Conservation (phyloP, 2,888 invertebrate genomes). For the Muscina levida region DNA sequence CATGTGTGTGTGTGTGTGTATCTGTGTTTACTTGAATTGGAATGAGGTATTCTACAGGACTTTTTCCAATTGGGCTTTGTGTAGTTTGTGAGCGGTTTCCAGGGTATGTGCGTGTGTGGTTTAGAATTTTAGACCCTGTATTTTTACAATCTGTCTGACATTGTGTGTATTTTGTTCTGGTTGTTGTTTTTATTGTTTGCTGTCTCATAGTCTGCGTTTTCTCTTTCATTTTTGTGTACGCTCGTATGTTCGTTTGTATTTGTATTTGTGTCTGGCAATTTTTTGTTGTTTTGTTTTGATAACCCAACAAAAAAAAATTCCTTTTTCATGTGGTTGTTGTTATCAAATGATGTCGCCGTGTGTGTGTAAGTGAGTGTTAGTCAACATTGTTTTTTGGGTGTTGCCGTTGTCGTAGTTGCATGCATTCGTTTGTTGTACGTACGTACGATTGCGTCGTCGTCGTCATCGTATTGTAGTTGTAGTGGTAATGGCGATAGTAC, state of each 20-base stretch:
- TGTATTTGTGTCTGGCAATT: constrained; percentile 56
- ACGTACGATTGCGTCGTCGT: neutral
- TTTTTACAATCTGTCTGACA: constrained; percentile 26
- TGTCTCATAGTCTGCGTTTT: constrained; percentile 56
- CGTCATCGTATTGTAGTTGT: neutral
- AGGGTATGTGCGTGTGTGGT: neutral
- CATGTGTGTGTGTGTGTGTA: neutral
- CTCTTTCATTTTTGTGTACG: constrained; percentile 62
- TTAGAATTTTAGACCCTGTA: constrained; percentile 9
- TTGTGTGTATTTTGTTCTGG: constrained; percentile 27
- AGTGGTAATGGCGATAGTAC: constrained; percentile 5
- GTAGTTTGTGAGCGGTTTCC: neutral
- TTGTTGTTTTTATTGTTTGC: constrained; percentile 34
- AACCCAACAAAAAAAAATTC: constrained; percentile 43
- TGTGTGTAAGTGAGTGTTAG: constrained; percentile 9
- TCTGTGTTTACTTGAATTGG: too few relatives aligned
- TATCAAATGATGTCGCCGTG: constrained; percentile 1
- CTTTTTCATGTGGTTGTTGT: constrained; percentile 35
- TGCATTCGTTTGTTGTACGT: neutral
- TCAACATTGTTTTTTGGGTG: constrained; percentile 32
- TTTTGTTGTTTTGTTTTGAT: constrained; percentile 13
- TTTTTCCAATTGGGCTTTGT: constrained; percentile 22
- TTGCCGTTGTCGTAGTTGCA: constrained; percentile 25
- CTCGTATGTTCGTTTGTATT: constrained; percentile 27
- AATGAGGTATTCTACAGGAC: neutral